These are phyloP conservation scores for Epinephelus malabaricus DNA, from an alignment of 2,797 vertebrate species.

Conservation along the genomic window DNA sequence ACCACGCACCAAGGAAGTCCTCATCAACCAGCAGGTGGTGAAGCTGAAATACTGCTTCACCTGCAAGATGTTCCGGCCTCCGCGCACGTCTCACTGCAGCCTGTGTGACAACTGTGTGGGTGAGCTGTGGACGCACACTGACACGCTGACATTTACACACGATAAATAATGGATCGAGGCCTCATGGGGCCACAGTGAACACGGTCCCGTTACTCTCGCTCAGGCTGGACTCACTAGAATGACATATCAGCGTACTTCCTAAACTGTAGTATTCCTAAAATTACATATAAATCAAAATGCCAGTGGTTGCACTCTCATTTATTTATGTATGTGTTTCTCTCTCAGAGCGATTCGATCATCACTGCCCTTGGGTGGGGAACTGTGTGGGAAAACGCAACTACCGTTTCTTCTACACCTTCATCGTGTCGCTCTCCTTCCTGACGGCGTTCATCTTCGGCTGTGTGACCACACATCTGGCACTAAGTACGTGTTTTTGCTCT, in stretches of 20 bases:
- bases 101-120: constrained; percentile 98
- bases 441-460: constrained; percentile 96
- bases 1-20: constrained; percentile 93
- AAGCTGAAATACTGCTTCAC: constrained; percentile 98
- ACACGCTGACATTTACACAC: constrained; percentile 49
- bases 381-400: constrained; percentile 97
- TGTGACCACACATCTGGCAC: constrained; percentile 93
- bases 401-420: constrained; percentile 96
- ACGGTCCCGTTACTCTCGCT: no score
- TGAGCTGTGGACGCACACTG: constrained; percentile 75
- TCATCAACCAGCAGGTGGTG: constrained; percentile 94
- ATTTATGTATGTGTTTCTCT: constrained; percentile 6
- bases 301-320: not conserved
- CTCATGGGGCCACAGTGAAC: not conserved
- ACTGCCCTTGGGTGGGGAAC: constrained; percentile 98
- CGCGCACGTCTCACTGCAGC: constrained; percentile 96
- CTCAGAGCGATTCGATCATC: constrained; percentile 95
- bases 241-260: not conserved
- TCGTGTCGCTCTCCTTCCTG: constrained; percentile 95
- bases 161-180: constrained; percentile 51
- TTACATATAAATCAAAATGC: not conserved
- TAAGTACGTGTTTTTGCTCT: constrained; percentile 87
- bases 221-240: not conserved
- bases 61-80: constrained; percentile 97
- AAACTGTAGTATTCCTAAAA: not conserved